Evolutionary conservation across 2,113 vertebrate species (phyloP).

Genomic region (Anarhynchus alexandrinus): DNA sequence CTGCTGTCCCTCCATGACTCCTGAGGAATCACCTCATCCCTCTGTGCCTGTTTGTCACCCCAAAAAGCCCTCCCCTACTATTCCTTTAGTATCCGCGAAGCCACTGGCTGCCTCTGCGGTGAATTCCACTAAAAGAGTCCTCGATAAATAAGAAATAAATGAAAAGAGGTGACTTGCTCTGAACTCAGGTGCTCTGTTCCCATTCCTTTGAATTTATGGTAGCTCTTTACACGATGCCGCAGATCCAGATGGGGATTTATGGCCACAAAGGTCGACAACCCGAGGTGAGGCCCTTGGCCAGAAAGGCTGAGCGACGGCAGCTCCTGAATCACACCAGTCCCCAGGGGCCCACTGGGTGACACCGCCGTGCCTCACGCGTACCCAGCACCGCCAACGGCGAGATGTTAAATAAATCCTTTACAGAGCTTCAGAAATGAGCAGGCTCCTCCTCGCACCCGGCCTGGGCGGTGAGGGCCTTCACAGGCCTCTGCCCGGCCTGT

Average conservation of each 20-base stretch:
- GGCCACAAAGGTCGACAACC: neutral
- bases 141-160: neutral
- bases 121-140: neutral
- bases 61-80: neutral
- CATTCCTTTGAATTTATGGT: neutral
- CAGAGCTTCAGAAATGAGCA: fast-evolving
- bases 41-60: neutral
- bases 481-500: neutral
- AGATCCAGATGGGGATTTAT: neutral
- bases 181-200: neutral
- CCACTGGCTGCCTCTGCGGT: fast-evolving
- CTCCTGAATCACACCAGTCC: neutral
- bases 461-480: fast-evolving
- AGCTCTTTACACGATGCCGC: neutral
- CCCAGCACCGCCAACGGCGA: neutral
- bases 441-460: fast-evolving
- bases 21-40: neutral
- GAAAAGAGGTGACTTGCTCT: neutral
- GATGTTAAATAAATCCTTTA: neutral
- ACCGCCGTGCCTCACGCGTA: fast-evolving
- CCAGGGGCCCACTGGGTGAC: neutral
- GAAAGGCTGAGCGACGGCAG: no score
- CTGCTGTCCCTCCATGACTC: fast-evolving
- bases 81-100: neutral
- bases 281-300: neutral